Base-by-base conservation (phyloP, 2,797 vertebrate genomes). In the Girardinus metallicus region DNA sequence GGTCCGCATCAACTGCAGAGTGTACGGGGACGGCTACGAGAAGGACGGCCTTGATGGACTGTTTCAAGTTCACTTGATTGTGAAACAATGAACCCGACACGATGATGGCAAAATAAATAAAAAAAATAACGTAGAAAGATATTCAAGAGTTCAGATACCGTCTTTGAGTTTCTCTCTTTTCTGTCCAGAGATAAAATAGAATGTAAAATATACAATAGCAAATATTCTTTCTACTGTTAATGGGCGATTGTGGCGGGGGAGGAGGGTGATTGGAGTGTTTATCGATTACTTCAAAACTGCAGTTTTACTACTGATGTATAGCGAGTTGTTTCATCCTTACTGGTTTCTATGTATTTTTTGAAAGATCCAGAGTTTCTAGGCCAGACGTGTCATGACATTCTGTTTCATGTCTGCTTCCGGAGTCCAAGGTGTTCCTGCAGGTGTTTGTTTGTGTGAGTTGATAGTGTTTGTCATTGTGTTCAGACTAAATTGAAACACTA, bases 141-240 rank as follows among this genome's bases (percentile, higher is more conserved):
- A 92, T 90, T 81, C 94, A 91, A 80, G 77, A 90, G 92, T 91
- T 93, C 78, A 90, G 90, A 92, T 91, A 90, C 96, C 94, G 97
- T 98, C 97, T 97, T 53, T 53, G 51, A 53, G 6, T 53, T 21
- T 51, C 49, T 51, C 21, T 51, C 7, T 97, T 53, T 97, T 96
- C 64, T 97, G 97, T 96, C 86, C 95, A 97, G 97, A 96, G 95
- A 98, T 53, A 23, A 53, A 26, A 53, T 99, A 99, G 97, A 97
- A 97, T 98, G 97, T 99, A 98, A 98, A 98, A 97, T 96, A 96
- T 94, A 94, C 97, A 98, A 98, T 99, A 99, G 98, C 92, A 96
- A 96, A 96, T 99, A 99, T 99, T 99, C 99, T 99, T 99, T 99
- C 98, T 98, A 98, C 97, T 99, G 98, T 98, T 98, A 97, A 98